A percentile compares a stretch with the other conserved stretches of the same genome.
These are phyloP conservation scores for Notarius lentiginosus DNA, from an alignment of 2,113 vertebrate genomes.

Conservation along the genomic window DNA sequence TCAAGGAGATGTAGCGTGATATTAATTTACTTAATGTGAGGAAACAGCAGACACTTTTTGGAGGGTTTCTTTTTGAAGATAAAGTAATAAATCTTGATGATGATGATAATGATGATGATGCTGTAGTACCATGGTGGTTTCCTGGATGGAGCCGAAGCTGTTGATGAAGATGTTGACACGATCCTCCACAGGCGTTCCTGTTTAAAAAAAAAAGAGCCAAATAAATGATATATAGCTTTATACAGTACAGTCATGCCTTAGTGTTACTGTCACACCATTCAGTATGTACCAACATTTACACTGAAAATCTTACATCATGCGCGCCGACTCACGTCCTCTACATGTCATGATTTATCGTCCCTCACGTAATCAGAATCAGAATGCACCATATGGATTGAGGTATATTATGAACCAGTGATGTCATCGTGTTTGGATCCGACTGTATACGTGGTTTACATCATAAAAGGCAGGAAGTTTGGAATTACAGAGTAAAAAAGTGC, in stretches of 20 bases:
- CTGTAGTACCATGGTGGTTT: constrained; percentile 94
- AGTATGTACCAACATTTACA: background rate
- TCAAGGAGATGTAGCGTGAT: no score
- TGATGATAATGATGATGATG: background rate
- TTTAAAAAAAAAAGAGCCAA: constrained; percentile 39
- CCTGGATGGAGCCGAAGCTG: constrained; percentile 98
- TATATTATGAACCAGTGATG: background rate
- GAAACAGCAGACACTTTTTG: no score
- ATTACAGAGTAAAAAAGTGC: constrained; percentile 23
- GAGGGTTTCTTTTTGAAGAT: no score
- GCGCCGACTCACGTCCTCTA: background rate
- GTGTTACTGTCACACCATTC: background rate
- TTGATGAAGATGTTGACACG: constrained; percentile 99
- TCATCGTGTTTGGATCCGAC: background rate
- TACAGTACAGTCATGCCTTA: background rate
- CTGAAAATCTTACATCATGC: background rate
- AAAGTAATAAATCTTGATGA: background rate
- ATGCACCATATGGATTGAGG: background rate
- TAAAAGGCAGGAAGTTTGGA: constrained; percentile 50
- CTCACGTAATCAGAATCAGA: background rate
- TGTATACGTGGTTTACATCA: constrained; percentile 1
- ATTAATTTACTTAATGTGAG: no score
- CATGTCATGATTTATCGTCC: background rate
- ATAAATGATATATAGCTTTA: background rate
- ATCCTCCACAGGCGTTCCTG: constrained; percentile 96